Conservation (phyloP, 2,113 vertebrate genomes). For the Nothoprocta perdicaria region DNA sequence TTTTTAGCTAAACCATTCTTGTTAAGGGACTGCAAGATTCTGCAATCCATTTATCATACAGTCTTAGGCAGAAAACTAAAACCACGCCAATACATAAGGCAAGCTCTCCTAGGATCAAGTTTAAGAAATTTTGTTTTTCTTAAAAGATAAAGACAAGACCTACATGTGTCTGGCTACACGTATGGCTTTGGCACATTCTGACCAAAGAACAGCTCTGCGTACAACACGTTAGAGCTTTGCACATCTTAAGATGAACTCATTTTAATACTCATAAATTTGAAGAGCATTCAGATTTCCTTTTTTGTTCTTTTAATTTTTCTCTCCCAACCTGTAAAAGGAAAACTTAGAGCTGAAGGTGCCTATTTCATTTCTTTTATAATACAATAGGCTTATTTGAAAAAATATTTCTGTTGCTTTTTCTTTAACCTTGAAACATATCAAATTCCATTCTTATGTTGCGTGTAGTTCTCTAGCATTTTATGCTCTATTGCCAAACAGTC, state of each 20-base stretch:
- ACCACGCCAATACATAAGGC: not conserved
- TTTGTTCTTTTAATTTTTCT: not conserved
- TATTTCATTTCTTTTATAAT: not conserved
- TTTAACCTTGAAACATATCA: not conserved
- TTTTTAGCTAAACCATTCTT: not conserved
- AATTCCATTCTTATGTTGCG: not conserved
- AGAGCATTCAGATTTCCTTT: too few species aligned
- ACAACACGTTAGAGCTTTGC: not conserved
- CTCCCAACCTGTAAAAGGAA: not conserved
- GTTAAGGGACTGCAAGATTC: not conserved
- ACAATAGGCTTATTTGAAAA: not conserved
- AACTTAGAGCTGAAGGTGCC: not conserved
- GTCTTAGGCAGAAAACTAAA: not conserved
- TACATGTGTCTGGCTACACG: not conserved
- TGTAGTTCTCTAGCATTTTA: not conserved
- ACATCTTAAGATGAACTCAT: not conserved
- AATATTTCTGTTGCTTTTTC: not conserved
- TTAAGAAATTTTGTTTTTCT: not conserved
- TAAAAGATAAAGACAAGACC: not conserved
- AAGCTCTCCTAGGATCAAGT: not conserved
- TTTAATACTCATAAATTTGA: too few species aligned
- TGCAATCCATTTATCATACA: not conserved
- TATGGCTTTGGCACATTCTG: not conserved
- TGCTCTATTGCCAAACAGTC: not conserved
- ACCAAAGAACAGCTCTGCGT: not conserved